Conservation (phyloP, 2,797 vertebrate genomes). For the Pachyuromys duprasi region DNA sequence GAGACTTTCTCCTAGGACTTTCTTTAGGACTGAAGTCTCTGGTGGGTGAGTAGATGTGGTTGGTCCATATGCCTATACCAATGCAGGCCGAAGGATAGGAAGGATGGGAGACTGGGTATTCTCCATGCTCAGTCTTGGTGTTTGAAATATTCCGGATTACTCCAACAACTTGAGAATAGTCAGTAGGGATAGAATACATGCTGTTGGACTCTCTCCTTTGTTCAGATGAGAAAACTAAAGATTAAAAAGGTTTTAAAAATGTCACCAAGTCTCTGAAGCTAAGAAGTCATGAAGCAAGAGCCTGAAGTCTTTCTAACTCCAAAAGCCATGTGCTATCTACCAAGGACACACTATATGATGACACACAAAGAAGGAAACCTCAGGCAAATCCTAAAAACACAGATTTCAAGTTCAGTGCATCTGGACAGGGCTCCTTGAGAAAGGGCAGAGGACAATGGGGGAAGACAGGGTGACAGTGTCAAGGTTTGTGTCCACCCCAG, state of each 20-base stretch:
- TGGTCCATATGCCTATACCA: neutral
- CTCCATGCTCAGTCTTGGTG: neutral
- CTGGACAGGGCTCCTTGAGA: neutral
- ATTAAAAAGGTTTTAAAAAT: neutral
- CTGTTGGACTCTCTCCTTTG: neutral
- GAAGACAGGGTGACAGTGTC: neutral
- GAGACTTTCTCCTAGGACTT: too few species aligned
- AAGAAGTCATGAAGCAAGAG: neutral
- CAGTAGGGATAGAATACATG: neutral
- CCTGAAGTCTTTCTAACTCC: neutral
- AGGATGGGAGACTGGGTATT: neutral
- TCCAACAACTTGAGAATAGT: neutral
- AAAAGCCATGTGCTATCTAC: neutral
- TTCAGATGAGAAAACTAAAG: constrained; percentile 1
- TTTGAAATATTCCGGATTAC: neutral
- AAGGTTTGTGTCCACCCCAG: neutral
- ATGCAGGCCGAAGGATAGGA: neutral
- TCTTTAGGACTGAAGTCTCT: neutral
- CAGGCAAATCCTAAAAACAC: neutral
- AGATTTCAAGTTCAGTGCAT: neutral
- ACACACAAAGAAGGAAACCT: neutral
- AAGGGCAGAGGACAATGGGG: neutral
- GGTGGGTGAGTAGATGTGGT: neutral
- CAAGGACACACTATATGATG: neutral
- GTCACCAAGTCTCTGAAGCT: neutral